Evolutionary conservation across 2,797 vertebrate genomes (phyloP).

Genomic region (Dendrocincla fuliginosa): DNA sequence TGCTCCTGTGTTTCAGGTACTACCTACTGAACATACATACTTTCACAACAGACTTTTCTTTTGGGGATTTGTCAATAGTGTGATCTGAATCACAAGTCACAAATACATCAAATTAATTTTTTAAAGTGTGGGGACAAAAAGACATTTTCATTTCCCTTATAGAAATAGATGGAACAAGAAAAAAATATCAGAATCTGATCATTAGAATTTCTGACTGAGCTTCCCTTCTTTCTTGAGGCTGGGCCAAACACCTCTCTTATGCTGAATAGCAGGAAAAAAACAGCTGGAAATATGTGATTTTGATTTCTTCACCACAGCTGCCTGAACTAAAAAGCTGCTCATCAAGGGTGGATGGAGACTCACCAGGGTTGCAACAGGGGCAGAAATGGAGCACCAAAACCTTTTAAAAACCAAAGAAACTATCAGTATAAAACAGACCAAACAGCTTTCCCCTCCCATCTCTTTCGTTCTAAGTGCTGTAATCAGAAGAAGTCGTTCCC

Average conservation of each 20-base stretch:
- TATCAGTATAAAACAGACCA: not conserved
- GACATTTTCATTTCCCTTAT: not conserved
- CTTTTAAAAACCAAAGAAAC: not conserved
- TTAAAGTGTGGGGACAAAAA: not conserved
- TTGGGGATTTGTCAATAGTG: not conserved
- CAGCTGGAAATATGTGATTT: not conserved
- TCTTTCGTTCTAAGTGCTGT: not conserved
- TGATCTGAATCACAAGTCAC: not conserved
- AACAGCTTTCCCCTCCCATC: not conserved
- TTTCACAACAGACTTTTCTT: not conserved
- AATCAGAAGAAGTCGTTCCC: not conserved
- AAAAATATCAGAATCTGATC: not conserved
- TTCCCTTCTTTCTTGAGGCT: not conserved
- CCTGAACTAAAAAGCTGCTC: not conserved
- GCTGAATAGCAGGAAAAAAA: not conserved
- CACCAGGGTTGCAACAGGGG: accelerated
- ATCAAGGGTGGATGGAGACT: not conserved
- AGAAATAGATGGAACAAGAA: not conserved
- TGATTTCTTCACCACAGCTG: not conserved
- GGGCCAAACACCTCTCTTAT: not conserved
- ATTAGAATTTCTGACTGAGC: not conserved
- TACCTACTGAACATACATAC: not conserved
- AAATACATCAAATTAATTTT: not conserved
- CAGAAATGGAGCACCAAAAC: not conserved
- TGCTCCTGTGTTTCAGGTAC: not conserved